Percentiles rank a stretch among this genome's conserved stretches.
phyloP scores from a whole-genome alignment of 1,140 invertebrate genomes.

The Muscidifurax raptorellus region DNA sequence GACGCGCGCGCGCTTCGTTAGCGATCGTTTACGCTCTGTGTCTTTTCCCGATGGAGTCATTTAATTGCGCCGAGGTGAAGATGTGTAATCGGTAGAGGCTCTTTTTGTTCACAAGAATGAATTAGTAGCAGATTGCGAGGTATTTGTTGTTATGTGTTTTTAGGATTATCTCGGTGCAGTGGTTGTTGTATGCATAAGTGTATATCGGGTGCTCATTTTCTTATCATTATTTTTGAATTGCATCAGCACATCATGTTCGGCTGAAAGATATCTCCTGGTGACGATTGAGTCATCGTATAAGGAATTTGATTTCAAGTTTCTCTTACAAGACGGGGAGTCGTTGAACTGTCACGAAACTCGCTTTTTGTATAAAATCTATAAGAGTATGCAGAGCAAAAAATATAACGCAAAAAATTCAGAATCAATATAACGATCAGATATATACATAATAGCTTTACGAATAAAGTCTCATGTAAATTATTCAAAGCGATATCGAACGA shows the following conservation, averaged over 20 bases:
- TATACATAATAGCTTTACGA: too few relatives aligned
- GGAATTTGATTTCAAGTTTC: neutral
- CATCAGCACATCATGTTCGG: neutral
- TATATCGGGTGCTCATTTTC: too few relatives aligned
- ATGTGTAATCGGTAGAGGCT: constrained; percentile 1
- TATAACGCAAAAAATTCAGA: neutral
- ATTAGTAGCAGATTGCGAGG: neutral
- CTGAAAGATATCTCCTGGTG: too few relatives aligned
- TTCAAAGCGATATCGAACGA: neutral
- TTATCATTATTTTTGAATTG: too few relatives aligned
- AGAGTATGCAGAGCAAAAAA: neutral
- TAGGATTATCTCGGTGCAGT: too few relatives aligned
- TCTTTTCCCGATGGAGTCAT: constrained; percentile 18
- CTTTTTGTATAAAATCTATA: neutral
- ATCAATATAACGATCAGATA: neutral
- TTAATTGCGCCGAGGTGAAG: constrained; percentile 27
- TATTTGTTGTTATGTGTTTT: neutral
- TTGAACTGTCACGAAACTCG: neutral
- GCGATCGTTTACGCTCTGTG: constrained; percentile 4
- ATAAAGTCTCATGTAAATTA: neutral
- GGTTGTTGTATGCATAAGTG: too few relatives aligned
- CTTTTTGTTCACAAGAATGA: neutral
- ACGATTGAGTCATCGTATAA: neutral
- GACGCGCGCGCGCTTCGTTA: constrained; percentile 34
- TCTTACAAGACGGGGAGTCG: neutral